These are phyloP conservation scores for Spermophilus dauricus DNA, from an alignment of 2,113 vertebrate species.

Conservation along the genomic window DNA sequence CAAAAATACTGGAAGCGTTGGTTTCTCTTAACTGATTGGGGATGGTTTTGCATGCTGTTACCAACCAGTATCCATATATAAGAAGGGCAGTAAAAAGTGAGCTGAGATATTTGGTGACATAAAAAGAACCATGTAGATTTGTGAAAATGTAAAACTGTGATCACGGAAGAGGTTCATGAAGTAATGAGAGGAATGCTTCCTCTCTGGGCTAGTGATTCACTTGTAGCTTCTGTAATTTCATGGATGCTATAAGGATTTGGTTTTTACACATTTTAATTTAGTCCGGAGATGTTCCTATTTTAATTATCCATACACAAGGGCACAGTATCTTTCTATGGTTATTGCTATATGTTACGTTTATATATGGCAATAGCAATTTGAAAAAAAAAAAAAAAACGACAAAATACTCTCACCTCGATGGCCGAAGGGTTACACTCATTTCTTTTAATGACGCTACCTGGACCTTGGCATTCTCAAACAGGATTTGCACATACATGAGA, in stretches of 20 bases:
- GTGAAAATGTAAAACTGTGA: conserved; percentile 71
- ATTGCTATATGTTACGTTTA: conserved; percentile 83
- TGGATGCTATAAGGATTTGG: conserved; percentile 83
- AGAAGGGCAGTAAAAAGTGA: conserved; percentile 64
- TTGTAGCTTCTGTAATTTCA: conserved; percentile 80
- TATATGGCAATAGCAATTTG: conserved; percentile 76
- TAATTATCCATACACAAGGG: conserved; percentile 84
- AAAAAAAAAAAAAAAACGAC: conserved; percentile 29
- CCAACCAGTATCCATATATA: background rate
- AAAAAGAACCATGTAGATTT: conserved; percentile 75
- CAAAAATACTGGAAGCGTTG: background rate
- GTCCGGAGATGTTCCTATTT: conserved; percentile 80
- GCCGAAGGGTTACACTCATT: conserved; percentile 74
- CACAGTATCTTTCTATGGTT: conserved; percentile 75
- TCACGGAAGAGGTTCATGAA: conserved; percentile 55
- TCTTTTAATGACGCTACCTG: conserved; percentile 74
- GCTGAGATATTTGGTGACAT: conserved; percentile 69
- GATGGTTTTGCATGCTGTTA: conserved; percentile 36
- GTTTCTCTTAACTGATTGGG: conserved; percentile 50
- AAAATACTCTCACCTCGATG: conserved; percentile 68
- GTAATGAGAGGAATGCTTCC: conserved; percentile 64
- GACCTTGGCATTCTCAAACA: conserved; percentile 69
- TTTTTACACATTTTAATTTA: conserved; percentile 85
- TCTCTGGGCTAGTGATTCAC: conserved; percentile 80
- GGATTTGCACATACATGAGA: conserved; percentile 25